Percentiles rank a stretch among this genome's conserved stretches.
phyloP scores from a whole-genome alignment of 1,140 invertebrate species.

The Drosophila fuyamai region DNA sequence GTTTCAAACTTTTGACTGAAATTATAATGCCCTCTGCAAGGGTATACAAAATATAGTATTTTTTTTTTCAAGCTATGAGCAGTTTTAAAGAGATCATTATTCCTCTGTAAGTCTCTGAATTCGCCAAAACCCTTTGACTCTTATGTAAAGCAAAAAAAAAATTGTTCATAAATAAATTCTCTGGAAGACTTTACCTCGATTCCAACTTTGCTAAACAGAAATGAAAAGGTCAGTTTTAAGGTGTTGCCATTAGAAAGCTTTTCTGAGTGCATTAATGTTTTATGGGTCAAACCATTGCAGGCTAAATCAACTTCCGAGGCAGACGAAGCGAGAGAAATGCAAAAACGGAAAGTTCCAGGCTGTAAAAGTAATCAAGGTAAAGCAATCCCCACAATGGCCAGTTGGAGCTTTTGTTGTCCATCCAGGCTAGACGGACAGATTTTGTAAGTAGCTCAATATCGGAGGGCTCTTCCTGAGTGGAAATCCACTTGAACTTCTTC shows the following conservation, averaged over 20 bases:
- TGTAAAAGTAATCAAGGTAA: slow-evolving; percentile 49
- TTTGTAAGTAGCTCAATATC: slow-evolving; percentile 33
- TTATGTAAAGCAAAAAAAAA: no score
- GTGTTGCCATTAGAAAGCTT: neutral
- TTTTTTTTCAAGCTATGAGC: no score
- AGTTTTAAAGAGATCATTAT: no score
- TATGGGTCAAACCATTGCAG: slow-evolving; percentile 50
- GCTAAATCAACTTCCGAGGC: slow-evolving; percentile 40
- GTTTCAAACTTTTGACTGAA: no score
- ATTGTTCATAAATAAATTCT: no score
- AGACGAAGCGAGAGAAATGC: slow-evolving; percentile 39
- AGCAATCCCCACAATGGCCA: slow-evolving; percentile 35
- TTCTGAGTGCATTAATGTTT: slow-evolving; percentile 17
- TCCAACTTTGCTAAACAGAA: no score
- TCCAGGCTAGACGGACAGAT: slow-evolving; percentile 26
- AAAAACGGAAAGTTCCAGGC: slow-evolving; percentile 40
- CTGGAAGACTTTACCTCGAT: no score
- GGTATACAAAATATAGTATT: no score
- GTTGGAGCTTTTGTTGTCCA: slow-evolving; percentile 37
- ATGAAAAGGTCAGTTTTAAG: no score
- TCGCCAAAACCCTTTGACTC: no score
- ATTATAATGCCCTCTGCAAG: no score
- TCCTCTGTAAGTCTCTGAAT: no score
- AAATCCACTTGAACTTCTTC: slow-evolving; percentile 33
- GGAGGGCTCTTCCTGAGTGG: slow-evolving; percentile 9